Evolutionary conservation across 2,888 invertebrate species (phyloP).

Genomic region (Cybosia mesomella): DNA sequence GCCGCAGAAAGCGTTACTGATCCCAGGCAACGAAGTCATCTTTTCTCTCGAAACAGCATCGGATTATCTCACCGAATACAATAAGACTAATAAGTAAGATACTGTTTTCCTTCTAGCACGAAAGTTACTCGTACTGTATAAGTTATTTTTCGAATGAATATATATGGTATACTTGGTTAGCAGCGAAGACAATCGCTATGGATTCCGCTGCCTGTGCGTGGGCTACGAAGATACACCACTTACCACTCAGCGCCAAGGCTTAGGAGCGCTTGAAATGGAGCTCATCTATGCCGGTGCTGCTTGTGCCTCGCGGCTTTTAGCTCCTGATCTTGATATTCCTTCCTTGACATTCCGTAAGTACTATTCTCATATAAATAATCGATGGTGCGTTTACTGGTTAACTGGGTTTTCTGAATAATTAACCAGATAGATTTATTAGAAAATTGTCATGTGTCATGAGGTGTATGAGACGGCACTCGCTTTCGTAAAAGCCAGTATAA

Average conservation of each 20-base stretch:
- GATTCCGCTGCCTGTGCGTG: conserved; percentile 93
- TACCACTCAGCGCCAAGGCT: conserved; percentile 75
- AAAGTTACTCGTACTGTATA: not conserved
- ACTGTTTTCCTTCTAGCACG: not conserved
- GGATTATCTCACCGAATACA: conserved; percentile 96
- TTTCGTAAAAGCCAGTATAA: not conserved
- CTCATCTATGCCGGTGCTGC: conserved; percentile 96
- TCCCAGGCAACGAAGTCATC: conserved; percentile 97
- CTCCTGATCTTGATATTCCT: conserved; percentile 77
- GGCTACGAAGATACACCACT: conserved; percentile 92
- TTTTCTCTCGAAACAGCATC: conserved; percentile 98
- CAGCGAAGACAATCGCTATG: conserved; percentile 81
- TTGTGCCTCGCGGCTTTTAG: conserved; percentile 96
- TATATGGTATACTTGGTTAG: conserved; percentile 15
- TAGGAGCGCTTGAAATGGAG: conserved; percentile 95
- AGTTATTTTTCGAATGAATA: not conserved
- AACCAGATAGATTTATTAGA: not conserved
- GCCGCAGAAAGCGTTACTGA: conserved; percentile 94
- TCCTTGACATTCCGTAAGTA: conserved; percentile 72
- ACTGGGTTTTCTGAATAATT: not conserved
- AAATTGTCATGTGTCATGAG: not conserved
- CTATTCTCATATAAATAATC: not conserved
- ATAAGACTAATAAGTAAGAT: conserved; percentile 78
- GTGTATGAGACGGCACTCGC: not conserved
- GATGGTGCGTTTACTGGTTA: not conserved